Evolutionary conservation across 2,888 invertebrate genomes (phyloP), one percentile per base, ranked within the genome.

Genomic region (Exocentrus adspersus): DNA sequence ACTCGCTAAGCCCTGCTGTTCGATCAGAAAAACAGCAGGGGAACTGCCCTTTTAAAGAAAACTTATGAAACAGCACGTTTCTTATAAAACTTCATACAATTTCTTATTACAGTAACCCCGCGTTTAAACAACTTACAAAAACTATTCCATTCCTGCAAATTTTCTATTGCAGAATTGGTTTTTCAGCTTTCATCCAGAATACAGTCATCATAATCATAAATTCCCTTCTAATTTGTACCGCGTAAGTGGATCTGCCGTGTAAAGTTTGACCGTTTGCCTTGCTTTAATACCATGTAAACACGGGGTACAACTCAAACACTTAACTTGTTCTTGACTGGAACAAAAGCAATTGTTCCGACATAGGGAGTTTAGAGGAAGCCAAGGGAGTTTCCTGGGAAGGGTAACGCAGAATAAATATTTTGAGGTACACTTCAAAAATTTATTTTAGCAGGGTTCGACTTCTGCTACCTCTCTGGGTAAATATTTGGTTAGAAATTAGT

Each of bases 261-360:
- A 56, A 56, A 56, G 43, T 56, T 56, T 43, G 30, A 14, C 56
- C 56, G 28, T 56, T 56, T 56, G 14, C 56, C 56, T 42, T 20
- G 42, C 45, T 56, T 17, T 56, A 56, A 56, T 43, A 28, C 43
- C 24, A 14, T 56, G 56, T 56, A 56, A 56, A 56, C 45, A 56
- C 19, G 21, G 19, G 42, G 37, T 37, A 19, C 24, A 56, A 56
- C 56, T 41, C 56, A 56, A 56, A 56, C 45, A 56, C 56, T 56
- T 42, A 30, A 42, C 56, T 30, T 56, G 28, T 7, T 43, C 45
- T 24, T 14, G 28, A n/a, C 28, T 48, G 48, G 28, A 48, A 28
- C 28, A 48, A 48, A 30, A 16, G 28, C 48, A 24, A 48, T 48
- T 48, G 48, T 48, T 48, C 17, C 14, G 14, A 48, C 48, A 24